Evolutionary conservation across 2,888 invertebrate species (phyloP), one percentile per base, ranked within the genome.

Genomic region (Caenorhabditis imperialis): DNA sequence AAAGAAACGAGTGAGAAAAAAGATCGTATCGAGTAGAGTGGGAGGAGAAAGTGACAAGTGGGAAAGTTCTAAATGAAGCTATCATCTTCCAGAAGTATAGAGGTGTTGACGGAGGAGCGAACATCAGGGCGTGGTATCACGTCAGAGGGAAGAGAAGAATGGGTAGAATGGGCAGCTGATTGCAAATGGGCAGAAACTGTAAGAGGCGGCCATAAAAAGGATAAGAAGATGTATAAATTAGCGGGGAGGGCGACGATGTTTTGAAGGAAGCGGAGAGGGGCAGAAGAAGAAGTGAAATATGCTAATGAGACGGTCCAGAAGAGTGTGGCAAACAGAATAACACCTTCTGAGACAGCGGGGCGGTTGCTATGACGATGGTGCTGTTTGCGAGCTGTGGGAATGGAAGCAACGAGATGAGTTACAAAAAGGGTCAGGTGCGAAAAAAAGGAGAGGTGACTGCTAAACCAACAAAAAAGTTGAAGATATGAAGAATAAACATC

Each of bases 221-320:
- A 55, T 48, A 55, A 55, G 62, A 48, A 50, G 61, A 70, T 61
- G 70, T 70, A 70, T 70, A 70, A 70, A 70, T 70, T 70, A 70
- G 61, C 54, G 53, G n/a, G 58, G 40, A 53, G 45, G 47, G 35
- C 38, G 60, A 54, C 33, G 40, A 20, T 48, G 45, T 16, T 22
- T 45, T 45, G 48, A 48, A 25, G 27, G 14, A 40, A 40, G 18
- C 6, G n/a, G n/a, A n/a, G 40, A 40, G 14, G 14, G 40, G 6
- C 8, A 6, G 30, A 10, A 25, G 40, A 3, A n/a, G 4, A n/a
- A 18, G 3, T 18, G 40, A 6, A 16, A 18, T n/a, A 40, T 40
- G 40, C 40, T 40, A 40, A 40, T 40, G 40, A 40, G 40, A 30
- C 30, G 30, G 30, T 30, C 30, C 30, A 30, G 30, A 30, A 30